Evolutionary conservation across 2,888 invertebrate genomes (phyloP).

Genomic region (Melieria omissa): DNA sequence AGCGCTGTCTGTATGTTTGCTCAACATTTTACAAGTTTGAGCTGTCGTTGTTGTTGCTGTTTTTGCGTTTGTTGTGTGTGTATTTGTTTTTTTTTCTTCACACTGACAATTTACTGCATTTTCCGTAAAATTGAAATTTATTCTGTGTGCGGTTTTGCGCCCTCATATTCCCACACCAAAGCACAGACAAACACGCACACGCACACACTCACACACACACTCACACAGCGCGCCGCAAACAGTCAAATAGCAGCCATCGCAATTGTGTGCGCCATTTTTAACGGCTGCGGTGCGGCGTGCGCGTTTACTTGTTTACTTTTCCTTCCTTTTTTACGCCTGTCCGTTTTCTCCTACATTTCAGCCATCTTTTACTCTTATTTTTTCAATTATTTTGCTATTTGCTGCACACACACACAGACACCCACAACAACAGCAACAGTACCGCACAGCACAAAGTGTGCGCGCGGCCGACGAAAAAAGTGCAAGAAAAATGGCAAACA

Average conservation of each 20-base stretch:
- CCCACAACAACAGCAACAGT: constrained; percentile 30
- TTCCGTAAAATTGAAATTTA: constrained; percentile 35
- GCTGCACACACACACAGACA: constrained; percentile 27
- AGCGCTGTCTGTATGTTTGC: not conserved
- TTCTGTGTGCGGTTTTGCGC: constrained; percentile 29
- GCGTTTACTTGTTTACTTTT: constrained; percentile 2
- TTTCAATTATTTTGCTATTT: constrained; percentile 49
- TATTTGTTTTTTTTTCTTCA: constrained; percentile 11
- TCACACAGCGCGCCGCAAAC: not conserved
- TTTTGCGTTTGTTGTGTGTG: not conserved
- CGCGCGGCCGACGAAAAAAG: constrained; percentile 1
- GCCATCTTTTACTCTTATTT: constrained; percentile 21
- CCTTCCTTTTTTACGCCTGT: constrained; percentile 21
- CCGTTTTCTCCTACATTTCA: not conserved
- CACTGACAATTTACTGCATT: constrained; percentile 32
- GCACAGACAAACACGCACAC: not conserved
- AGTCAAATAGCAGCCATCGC: not conserved
- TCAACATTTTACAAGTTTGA: constrained; percentile 9
- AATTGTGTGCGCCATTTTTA: constrained; percentile 4
- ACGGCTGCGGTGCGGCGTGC: not conserved
- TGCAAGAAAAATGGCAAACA: constrained; percentile 9
- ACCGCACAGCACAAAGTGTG: constrained; percentile 1
- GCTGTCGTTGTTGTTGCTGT: not conserved
- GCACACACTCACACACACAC: not conserved
- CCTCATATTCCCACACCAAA: constrained; percentile 9